Base-by-base conservation (phyloP, 1,140 invertebrate genomes). In the Cataglyphis hispanica region DNA sequence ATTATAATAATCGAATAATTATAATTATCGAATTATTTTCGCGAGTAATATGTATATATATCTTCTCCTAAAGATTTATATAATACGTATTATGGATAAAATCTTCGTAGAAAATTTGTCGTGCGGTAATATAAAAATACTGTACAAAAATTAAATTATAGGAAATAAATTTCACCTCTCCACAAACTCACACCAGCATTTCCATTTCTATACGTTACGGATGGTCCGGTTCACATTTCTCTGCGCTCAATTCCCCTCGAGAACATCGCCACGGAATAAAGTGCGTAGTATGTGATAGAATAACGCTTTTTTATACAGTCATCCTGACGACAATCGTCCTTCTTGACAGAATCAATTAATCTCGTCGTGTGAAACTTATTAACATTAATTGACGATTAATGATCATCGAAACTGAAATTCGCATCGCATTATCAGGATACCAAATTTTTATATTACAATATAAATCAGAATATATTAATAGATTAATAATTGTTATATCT, bases 231-330 rank as follows among this genome's bases (percentile, higher is more conserved):
- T 19, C 50, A 43, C 60, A 34, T 67, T 56, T 84, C n/a, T 34
- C 37, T 11, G 16, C 67, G 37, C 25, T 69, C 69, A 34, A 67
- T 83, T 61, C 10, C 63, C 61, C 66, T 87, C 78, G 72, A 78
- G 64, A 77, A 53, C 31, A 37, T 67, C 80, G 53, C 40, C 66
- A 27, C 34, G 43, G 25, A 69, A 60, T 78, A 66, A 56, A 75
- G 25, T 31, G 83, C 61, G 6, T 43, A 16, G 58, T 64, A 72
- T 43, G 64, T 61, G 80, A 70, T 83, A 53, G 66, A 72, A 46
- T 74, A 86, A 89, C 84, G 63, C 75, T 46, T 25, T 56, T 16
- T 31, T 77, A 77, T 53, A 76, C 37, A 16, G 40, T 27, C 43
- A 2, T 56, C n/a, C 13, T 43, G 40, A 75, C 63, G 25, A 63